Conservation (phyloP, 2,888 invertebrate species). For the Aporophyla lueneburgensis region DNA sequence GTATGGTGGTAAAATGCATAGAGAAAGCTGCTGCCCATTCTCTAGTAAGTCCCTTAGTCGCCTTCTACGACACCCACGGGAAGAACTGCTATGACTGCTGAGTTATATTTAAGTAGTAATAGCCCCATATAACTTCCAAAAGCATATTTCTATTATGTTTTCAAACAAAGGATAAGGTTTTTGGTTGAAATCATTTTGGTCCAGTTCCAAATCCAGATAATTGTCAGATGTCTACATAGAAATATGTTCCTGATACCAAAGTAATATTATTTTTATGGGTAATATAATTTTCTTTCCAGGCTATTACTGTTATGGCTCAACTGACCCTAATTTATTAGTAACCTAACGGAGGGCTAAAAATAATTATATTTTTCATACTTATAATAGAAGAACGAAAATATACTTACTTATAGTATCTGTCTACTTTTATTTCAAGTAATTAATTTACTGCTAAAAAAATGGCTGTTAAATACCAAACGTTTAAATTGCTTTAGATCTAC, state of each 20-base stretch:
- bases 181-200: not conserved
- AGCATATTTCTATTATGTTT: not conserved
- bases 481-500: not conserved
- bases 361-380: not conserved
- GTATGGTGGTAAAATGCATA: too few relatives aligned
- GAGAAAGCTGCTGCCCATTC: too few relatives aligned
- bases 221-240: constrained; percentile 17
- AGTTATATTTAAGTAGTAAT: too few relatives aligned
- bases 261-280: constrained; percentile 10
- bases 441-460: not conserved
- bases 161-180: not conserved
- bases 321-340: constrained; percentile 24
- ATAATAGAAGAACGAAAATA: not conserved
- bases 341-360: not conserved
- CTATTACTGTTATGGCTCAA: constrained; percentile 3
- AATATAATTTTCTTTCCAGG: constrained; percentile 15
- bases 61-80: too few relatives aligned
- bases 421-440: not conserved
- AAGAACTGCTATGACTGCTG: too few relatives aligned
- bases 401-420: not conserved
- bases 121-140: too few relatives aligned
- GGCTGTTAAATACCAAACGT: not conserved
- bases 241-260: constrained; percentile 17
- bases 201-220: not conserved
- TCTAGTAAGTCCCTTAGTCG: too few relatives aligned